Evolutionary conservation across 2,888 invertebrate genomes (phyloP), one percentile per base, ranked within the genome.

Genomic region (Heliconius ethilla): DNA sequence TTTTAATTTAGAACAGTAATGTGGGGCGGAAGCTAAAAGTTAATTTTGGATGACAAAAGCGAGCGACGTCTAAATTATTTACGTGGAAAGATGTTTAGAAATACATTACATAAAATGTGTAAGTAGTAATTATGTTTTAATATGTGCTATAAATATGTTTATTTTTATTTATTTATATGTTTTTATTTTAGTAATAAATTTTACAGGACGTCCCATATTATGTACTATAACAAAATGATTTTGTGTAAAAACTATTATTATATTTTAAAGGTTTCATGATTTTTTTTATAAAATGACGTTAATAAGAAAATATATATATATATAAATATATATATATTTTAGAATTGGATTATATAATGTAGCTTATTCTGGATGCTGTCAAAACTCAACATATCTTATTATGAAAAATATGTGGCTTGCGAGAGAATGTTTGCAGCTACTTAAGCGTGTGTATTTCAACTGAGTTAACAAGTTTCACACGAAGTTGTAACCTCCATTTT

Each of bases 11-110:
- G 33, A 59, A 72, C 33, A 37, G 72, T 72, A 59, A 72, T 72
- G 59, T 72, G 37, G 59, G 25, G 9, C 59, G 59, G 59, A 70
- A 72, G 59, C 72, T 72, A 25, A n/a, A 72, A 72, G 33, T 69
- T 72, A 59, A 72, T 72, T 72, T 72, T 33, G 25, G 37, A 59
- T 59, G 33, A 72, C 55, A 72, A 72, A 59, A 55, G 59, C 55
- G 59, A 33, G 69, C 45, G 59, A 59, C 55, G 72, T 59, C 15
- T 72, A n/a, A 72, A 72, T 72, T 72, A 72, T 72, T 72, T 72
- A 72, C n/a, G 59, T 55, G 10, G 59, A 33, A 37, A 72, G 25
- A 59, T 59, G n/a, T 29, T 72, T 69, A 45, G 40, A 45, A 45
- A 69, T 15, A 69, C 9, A 45, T 69, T 10, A 25, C 51, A 51